Conservation (phyloP, 1,140 invertebrate genomes). For the Drosophila grimshawi region DNA sequence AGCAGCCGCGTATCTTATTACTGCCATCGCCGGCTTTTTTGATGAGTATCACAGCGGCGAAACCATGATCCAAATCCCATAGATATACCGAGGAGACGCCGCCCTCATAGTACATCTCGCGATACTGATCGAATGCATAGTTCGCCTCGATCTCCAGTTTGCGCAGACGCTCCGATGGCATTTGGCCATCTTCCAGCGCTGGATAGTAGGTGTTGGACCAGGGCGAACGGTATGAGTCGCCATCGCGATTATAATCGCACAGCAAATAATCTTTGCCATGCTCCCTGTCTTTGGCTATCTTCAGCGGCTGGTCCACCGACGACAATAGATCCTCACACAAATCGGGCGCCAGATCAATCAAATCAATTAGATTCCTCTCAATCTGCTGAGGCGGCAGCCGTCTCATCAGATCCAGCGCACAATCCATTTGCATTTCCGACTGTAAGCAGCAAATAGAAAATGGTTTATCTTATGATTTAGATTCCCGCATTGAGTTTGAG, state of each 20-base stretch:
- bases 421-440: constrained; percentile 99
- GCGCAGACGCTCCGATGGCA: constrained; percentile 98
- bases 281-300: constrained; percentile 97
- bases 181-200: constrained; percentile 98
- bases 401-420: constrained; percentile 99
- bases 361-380: constrained; percentile 98
- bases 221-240: constrained; percentile 99
- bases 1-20: constrained; percentile 99
- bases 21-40: constrained; percentile 98
- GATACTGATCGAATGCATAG: constrained; percentile 98
- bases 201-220: constrained; percentile 99
- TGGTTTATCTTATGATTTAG: not conserved
- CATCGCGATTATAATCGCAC: constrained; percentile 99
- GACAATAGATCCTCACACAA: constrained; percentile 98
- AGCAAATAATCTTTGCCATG: constrained; percentile 98
- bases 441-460: constrained; percentile 85
- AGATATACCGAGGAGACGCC: constrained; percentile 99
- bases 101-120: constrained; percentile 99
- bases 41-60: constrained; percentile 99
- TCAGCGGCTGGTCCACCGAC: constrained; percentile 99
- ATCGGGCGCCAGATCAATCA: constrained; percentile 97
- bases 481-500: constrained; percentile 32
- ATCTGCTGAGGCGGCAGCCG: constrained; percentile 99
- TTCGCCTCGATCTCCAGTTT: constrained; percentile 99
- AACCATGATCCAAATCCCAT: constrained; percentile 99